Evolutionary conservation across 2,113 vertebrate genomes (phyloP).

Genomic region (Callipepla californica): DNA sequence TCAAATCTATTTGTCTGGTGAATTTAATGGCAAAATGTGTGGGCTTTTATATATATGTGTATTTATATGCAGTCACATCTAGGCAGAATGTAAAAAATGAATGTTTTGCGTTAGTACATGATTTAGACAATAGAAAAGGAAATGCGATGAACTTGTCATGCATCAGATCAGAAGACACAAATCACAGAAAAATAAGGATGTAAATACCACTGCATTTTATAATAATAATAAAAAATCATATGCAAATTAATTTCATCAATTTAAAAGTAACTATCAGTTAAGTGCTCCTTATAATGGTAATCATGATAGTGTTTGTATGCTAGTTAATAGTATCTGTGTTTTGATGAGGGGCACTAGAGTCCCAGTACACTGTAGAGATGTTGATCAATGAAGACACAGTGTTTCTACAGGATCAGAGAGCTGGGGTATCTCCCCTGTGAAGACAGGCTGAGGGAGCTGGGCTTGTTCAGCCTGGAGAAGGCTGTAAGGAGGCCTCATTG

Average conservation of each 20-base stretch:
- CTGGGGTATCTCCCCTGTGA: too few species aligned
- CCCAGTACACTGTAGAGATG: background rate
- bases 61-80: background rate
- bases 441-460: too few species aligned
- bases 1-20: slow-evolving; percentile 21
- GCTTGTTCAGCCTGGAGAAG: too few species aligned
- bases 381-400: background rate
- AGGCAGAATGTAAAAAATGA: background rate
- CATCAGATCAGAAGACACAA: slow-evolving; percentile 1
- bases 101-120: background rate
- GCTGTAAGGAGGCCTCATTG: too few species aligned
- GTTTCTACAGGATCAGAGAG: background rate
- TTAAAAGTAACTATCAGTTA: slow-evolving; percentile 18
- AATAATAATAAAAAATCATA: background rate
- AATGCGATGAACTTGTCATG: background rate
- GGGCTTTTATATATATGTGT: background rate
- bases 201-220: background rate
- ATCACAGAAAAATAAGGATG: background rate
- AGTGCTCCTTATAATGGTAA: background rate
- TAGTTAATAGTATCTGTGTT: background rate
- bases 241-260: background rate
- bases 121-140: background rate
- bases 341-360: background rate
- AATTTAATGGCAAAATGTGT: background rate
- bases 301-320: background rate